Base-by-base conservation (phyloP, 2,113 vertebrate genomes). In the Clarias batrachus region DNA sequence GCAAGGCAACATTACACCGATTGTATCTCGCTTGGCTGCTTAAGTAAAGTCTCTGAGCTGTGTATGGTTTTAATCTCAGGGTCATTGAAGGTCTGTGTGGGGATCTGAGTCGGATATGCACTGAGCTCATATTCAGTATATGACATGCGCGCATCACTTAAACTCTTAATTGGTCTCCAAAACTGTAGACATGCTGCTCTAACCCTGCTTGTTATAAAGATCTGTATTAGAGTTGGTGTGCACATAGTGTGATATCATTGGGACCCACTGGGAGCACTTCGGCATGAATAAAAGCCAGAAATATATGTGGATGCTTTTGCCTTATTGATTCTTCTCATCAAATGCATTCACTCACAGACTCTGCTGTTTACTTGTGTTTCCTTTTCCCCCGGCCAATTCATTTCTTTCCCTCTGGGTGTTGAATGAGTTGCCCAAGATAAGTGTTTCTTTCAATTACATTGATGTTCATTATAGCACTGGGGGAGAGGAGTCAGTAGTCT, bases 21-120 rank as follows among this genome's bases (percentile, higher is more conserved):
- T 95, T 92, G 93, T 71, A 81, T 92, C 92, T 91, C 93, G 93
- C 94, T 93, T 81, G 82, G 87, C 92, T 93, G 94, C 94, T 93
- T 59, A 79, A 87, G 93, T 92, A 93, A 89, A 88, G 85, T 90
- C 87, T 71, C 23, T 86, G 89, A 86, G 90, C 91, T 90, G 56
- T 33, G 65, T 88, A 87, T 87, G 60, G 79, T 91, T 88, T 89
- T 88, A 90, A 91, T 92, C 80, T 85, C 85, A 88, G 76, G 80
- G 81, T 59, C 21, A 84, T 73, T 52, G 27, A 57, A 59, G 41
- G 57, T 14, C 70, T 74, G 25, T 56, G 74, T 77, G 48, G 12
- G 54, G 73, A 76, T 76, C 12, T 33, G 52, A 33, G 48, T 33
- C 8, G 82, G 30, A 48, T n/a, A 37, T 17, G 16, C 9, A 5